Conservation (phyloP, 2,888 invertebrate species). For the Seira musarum region DNA sequence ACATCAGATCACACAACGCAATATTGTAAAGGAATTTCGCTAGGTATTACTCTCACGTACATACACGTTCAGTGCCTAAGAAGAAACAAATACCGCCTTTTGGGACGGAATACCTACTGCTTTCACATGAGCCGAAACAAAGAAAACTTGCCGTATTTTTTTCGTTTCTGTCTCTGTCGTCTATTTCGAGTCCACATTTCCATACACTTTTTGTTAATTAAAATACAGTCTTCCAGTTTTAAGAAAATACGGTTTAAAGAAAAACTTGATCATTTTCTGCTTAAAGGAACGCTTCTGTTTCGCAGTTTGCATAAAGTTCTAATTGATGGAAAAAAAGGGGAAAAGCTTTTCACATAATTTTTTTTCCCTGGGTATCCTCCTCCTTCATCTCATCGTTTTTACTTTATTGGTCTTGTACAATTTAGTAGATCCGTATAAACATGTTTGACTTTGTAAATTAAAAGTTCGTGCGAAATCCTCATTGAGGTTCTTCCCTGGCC, state of each 20-base stretch:
- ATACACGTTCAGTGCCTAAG: too few species aligned
- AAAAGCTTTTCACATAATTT: slow-evolving; percentile 17
- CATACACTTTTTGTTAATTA: too few species aligned
- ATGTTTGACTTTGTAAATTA: slow-evolving; percentile 47
- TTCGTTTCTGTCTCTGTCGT: too few species aligned
- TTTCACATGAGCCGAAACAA: slow-evolving; percentile 40
- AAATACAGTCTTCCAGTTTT: too few species aligned
- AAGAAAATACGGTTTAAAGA: too few species aligned
- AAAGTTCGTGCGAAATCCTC: slow-evolving; percentile 55
- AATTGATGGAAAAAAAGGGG: not conserved
- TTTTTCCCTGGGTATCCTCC: slow-evolving; percentile 23
- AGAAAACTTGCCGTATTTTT: slow-evolving; percentile 7
- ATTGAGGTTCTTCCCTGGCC: not conserved
- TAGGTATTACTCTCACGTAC: slow-evolving; percentile 26
- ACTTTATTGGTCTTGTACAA: slow-evolving; percentile 49
- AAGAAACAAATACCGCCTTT: not conserved
- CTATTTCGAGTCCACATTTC: too few species aligned
- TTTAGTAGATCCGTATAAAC: slow-evolving; percentile 30
- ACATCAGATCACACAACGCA: slow-evolving; percentile 4
- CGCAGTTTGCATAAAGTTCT: not conserved
- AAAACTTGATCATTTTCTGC: not conserved
- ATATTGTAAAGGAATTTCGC: slow-evolving; percentile 33
- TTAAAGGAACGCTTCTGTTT: not conserved
- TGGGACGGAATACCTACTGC: slow-evolving; percentile 53
- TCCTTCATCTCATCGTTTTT: slow-evolving; percentile 34